Evolutionary conservation across 2,797 vertebrate species (phyloP).

Genomic region (Neosilurus mollespiculum): DNA sequence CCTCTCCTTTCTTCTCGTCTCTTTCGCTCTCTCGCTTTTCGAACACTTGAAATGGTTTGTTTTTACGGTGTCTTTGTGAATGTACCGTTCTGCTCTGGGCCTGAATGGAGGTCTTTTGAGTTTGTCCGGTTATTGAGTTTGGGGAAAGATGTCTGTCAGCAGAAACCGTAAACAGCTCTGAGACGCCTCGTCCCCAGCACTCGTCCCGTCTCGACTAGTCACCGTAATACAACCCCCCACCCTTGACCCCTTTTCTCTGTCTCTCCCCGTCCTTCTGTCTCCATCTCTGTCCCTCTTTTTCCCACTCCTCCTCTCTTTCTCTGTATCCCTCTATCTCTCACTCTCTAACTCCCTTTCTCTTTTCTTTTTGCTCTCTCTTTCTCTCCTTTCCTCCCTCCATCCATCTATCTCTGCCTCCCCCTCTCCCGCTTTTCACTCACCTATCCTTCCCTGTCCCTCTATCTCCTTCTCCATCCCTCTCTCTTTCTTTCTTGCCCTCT

Average conservation of each 20-base stretch:
- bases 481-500: too few relatives aligned
- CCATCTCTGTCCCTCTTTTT: not conserved
- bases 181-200: slow-evolving; percentile 36
- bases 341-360: too few relatives aligned
- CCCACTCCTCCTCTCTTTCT: too few relatives aligned
- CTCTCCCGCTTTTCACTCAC: too few relatives aligned
- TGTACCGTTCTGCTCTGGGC: slow-evolving; percentile 9
- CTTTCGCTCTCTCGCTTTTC: not conserved
- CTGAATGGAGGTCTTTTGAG: slow-evolving; percentile 44
- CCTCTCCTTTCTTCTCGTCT: not conserved
- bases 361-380: too few relatives aligned
- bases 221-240: slow-evolving; percentile 38
- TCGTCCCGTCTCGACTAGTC: slow-evolving; percentile 40
- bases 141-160: slow-evolving; percentile 50
- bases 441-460: too few relatives aligned
- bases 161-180: slow-evolving; percentile 47
- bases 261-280: slow-evolving; percentile 1
- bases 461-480: too few relatives aligned
- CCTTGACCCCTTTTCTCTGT: not conserved
- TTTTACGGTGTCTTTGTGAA: slow-evolving; percentile 12
- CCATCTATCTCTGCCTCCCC: too few relatives aligned
- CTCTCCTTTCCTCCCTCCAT: too few relatives aligned
- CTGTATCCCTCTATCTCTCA: too few relatives aligned
- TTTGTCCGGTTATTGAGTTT: slow-evolving; percentile 47
- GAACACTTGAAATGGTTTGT: slow-evolving; percentile 9